Base-by-base conservation (phyloP, 92 coral and sea anemone species). In the Epizoanthus rinbou region DNA sequence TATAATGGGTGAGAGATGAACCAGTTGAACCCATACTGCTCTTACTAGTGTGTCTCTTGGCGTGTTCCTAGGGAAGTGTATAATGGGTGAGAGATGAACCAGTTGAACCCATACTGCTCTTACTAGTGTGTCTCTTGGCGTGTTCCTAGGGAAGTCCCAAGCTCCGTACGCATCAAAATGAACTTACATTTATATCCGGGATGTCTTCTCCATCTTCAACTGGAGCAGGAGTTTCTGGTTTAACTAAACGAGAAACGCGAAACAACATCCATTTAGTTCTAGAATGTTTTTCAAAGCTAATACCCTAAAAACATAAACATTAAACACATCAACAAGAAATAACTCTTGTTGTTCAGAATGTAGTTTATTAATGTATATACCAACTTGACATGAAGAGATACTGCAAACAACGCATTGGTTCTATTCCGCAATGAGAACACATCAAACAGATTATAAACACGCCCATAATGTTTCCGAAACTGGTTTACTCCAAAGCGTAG, bases 71-170 rank as follows among this genome's bases (percentile, higher is more conserved):
- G 16, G 57, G 67, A n/a, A 22, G 13, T 11, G 28, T 13, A 11
- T 1, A 64, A 76, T 10, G 41, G 31, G 22, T 33, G 8, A 6
- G 14, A 50, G 54, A 10, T 50, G 54, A 10, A 50, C 54, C 54
- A 50, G 16, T 94, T 97, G 4, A 94, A 89, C 62, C 90, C 94
- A 69, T 94, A 75, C 60, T 93, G 64, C 97, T 94, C 66, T 94
- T 94, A 90, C 89, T 87, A 15, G 98, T 92, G 89, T 94, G 98
- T 35, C 89, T 90, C 86, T 94, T 94, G 78, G 93, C 97, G 82
- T 94, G 89, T 53, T 92, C 94, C 98, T 94, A 52, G 16, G 57
- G 67, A n/a, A 22, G 13, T 11, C 50, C 66, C 41, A 31, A 64
- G 3, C 69, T n/a, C 0, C 25, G 43, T 47, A 39, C 17, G 54